Percentiles rank a stretch among this genome's conserved stretches.
Evolutionary conservation across 2,797 vertebrate genomes (phyloP).

Genomic region (Brachymystax lenok): DNA sequence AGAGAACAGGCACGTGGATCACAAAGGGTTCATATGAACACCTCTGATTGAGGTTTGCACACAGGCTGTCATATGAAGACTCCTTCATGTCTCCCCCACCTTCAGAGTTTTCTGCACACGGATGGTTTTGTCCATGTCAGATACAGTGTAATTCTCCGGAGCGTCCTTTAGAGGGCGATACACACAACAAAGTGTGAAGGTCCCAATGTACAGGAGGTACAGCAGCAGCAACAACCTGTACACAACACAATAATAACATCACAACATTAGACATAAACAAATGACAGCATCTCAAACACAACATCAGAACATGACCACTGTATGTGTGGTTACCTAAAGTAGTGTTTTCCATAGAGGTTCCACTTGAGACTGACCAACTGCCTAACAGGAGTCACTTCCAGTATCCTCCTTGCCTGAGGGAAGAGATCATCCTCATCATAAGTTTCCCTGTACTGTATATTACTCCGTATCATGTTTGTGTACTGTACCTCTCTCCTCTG

Average conservation of each 20-base stretch:
- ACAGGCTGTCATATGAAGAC: slow-evolving; percentile 5
- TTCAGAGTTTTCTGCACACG: slow-evolving; percentile 82
- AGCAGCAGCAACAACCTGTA: slow-evolving; percentile 79
- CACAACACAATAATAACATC: slow-evolving; percentile 12
- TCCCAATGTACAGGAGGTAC: slow-evolving; percentile 88
- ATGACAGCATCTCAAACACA: too few relatives aligned
- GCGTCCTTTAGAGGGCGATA: slow-evolving; percentile 86
- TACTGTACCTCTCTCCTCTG: slow-evolving; percentile 83
- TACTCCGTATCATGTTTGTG: neutral
- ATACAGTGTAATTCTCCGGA: slow-evolving; percentile 75
- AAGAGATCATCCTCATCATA: neutral
- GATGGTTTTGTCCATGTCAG: slow-evolving; percentile 78
- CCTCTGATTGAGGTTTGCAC: neutral
- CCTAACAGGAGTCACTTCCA: slow-evolving; percentile 89
- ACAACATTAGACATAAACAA: neutral
- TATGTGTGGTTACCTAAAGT: slow-evolving; percentile 81
- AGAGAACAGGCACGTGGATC: slow-evolving; percentile 1
- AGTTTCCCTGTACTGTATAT: neutral
- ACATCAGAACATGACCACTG: too few relatives aligned
- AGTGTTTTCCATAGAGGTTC: slow-evolving; percentile 89
- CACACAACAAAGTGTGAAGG: slow-evolving; percentile 87
- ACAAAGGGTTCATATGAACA: neutral
- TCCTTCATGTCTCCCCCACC: slow-evolving; percentile 61
- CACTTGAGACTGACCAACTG: slow-evolving; percentile 94
- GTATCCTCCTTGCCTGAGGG: slow-evolving; percentile 79